Evolutionary conservation across 2,113 vertebrate species (phyloP), one percentile per base, ranked within the genome.

Genomic region (Tragelaphus imberbis): DNA sequence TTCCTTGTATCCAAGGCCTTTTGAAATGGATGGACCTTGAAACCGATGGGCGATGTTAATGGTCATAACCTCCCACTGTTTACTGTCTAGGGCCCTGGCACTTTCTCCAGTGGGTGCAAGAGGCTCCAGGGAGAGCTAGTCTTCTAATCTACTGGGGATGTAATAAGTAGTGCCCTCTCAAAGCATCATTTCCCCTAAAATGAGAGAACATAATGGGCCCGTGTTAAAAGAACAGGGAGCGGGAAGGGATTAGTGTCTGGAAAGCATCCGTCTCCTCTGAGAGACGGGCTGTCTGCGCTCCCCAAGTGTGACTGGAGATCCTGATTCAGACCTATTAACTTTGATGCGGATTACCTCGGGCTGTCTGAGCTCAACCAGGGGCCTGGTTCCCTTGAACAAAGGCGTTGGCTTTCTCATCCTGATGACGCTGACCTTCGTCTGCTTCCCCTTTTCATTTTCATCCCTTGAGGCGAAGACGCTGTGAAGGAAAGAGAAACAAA

Each of bases 401-500:
- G 6, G 15, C 12, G 2, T 15, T 51, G 30, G 7, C 8, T 51
- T 58, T 82, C 94, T 79, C 56, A 47, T 77, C 49, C n/a, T 9
- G 82, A 55, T 36, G 12, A 2, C 3, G 3, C 49, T 40, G 75
- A 44, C 65, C 91, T 82, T 97, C 51, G 6, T 95, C 91, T 95
- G 79, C 91, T 97, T 88, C 89, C 90, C 84, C 71, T 97, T 98
- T 91, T 96, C 95, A 11, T 40, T 85, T 2, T 84, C 71, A 61
- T 91, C 97, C 82, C 68, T 85, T 58, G 93, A 97, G 97, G 85
- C 86, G 89, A 93, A 94, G 95, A 88, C 95, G 36, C 51, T 96
- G 87, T 79, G 84, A 97, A 97, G 65, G 87, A 61, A 49, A 28
- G 47, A 91, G 89, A 94, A 97, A 90, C 80, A 97, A 95, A 98